Evolutionary conservation across 2,888 invertebrate species (phyloP), one percentile per base, ranked within the genome.

Genomic region (Sinodicranocentrus sp.): DNA sequence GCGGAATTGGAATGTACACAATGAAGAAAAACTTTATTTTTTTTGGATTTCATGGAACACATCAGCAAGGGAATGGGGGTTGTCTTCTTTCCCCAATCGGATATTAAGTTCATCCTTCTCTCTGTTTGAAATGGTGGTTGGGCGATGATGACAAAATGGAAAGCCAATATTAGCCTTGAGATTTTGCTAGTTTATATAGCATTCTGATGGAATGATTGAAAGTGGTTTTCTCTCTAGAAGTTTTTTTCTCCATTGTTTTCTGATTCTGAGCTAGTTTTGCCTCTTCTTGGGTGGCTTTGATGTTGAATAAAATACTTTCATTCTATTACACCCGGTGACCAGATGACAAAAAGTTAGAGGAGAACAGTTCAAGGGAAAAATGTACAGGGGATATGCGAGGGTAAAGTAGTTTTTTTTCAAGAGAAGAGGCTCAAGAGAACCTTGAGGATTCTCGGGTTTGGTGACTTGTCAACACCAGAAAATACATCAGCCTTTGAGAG

Each of bases 171-270:
- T 72, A 63, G 80, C 43, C 28, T 19, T 10, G 33, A 25, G 61
- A 28, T 61, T 65, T 52, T 17, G 23, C 48, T 17, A 48, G 26
- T 39, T 17, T 15, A 3, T 17, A 6, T 3, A 48, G 48, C 3
- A n/a, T 48, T 68, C 67, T 82, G 73, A 82, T 82, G 73, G 82
- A 80, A 82, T 73, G 75, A 67, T 44, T 67, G 68, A 48, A 82
- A 75, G 21, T 75, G 59, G 67, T 68, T 73, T 73, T 70, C 68
- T 39, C 54, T 63, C 72, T 72, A 44, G n/a, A n/a, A n/a, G 44
- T 63, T 80, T 65, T 63, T 67, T 71, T 61, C 73, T 17, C 1
- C 23, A 67, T 72, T 80, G 82, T 82, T 68, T 82, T 63, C 68
- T 26, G 44, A 82, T 82, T 63, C 68, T 26, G 44, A 82, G 72